These are phyloP conservation scores for Ardeotis arabs DNA, from an alignment of 2,113 vertebrate genomes.

Conservation along the genomic window DNA sequence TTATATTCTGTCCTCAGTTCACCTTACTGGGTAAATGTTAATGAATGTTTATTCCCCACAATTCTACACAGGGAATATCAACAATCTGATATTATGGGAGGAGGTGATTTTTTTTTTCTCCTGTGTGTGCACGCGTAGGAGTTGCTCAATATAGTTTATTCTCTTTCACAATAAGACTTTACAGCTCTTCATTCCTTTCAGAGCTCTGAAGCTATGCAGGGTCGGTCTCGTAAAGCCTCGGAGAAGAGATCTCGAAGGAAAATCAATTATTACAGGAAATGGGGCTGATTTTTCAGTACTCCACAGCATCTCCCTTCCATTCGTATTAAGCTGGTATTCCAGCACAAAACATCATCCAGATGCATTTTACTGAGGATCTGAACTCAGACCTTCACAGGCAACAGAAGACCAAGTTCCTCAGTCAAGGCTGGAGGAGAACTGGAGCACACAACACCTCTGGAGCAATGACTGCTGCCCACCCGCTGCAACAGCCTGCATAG, in stretches of 20 bases:
- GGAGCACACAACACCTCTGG: neutral
- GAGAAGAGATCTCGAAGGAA: constrained; percentile 25
- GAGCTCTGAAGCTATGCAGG: neutral
- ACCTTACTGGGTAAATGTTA: constrained; percentile 68
- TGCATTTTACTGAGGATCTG: neutral
- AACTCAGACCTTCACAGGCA: neutral
- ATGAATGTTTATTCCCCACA: constrained; percentile 67
- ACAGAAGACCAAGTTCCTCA: neutral
- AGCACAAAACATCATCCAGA: neutral
- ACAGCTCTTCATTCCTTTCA: neutral
- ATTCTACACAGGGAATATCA: constrained; percentile 50
- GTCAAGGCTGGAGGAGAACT: neutral
- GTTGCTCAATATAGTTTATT: constrained; percentile 64
- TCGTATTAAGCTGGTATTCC: neutral
- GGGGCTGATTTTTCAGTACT: neutral
- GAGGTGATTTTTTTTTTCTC: constrained; percentile 54
- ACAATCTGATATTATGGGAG: constrained; percentile 67
- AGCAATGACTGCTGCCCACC: neutral
- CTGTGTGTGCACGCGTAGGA: constrained; percentile 38
- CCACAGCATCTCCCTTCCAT: neutral
- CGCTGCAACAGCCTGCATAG: neutral
- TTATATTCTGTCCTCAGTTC: constrained; percentile 72
- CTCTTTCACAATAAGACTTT: constrained; percentile 45
- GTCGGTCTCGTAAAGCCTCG: constrained; percentile 13
- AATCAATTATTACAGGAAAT: constrained; percentile 32